Base-by-base conservation (phyloP, 2,888 invertebrate genomes). In the Melikaiella ostensackeni region DNA sequence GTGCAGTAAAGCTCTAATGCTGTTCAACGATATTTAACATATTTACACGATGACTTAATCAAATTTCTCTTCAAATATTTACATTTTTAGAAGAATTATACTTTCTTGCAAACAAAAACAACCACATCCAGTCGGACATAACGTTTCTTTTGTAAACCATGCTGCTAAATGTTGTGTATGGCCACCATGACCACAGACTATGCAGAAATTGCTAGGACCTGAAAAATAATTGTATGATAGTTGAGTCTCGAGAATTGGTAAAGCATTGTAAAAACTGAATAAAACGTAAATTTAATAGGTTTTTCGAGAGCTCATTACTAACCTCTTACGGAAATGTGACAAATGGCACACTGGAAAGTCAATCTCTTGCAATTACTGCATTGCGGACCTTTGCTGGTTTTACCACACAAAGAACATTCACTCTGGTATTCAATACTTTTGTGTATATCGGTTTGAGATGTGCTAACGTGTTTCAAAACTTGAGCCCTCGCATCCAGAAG, bases 91-190 rank as follows among this genome's bases (percentile, higher is more conserved):
- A 81, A 94, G 92, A 77, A 90, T 91, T 79, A 93, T 92, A 78
- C 94, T 96, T 88, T 96, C 96, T 81, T 94, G 93, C 78, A 97
- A 92, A 90, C 98, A 99, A 83, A 93, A 93, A 92, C 99, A 99
- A 35, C 98, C 98, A 92, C 99, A 99, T 38, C 98, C 98, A 1
- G 97, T 95, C 0, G 98, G 97, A 87, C 99, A 99, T 9, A 95
- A 93, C 76, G 94, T 94, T 89, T 96, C 95, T 75, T 93, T 93
- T 50, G 93, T 91, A 91, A 96, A 96, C 98, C 98, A 98, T 75
- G 95, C 93, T 85, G 95, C 93, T 92, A 98, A 94, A 91, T 98
- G 98, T 73, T 93, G 92, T 3, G 96, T 95, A 91, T 99, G 98
- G 0, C 98, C 98, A 2, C 98, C 98, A 92, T 99, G 99, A 0